A percentile compares a stretch with the other conserved stretches of the same genome.
These are phyloP conservation scores for Busseola fusca DNA, from an alignment of 2,888 invertebrate genomes.

Conservation along the genomic window DNA sequence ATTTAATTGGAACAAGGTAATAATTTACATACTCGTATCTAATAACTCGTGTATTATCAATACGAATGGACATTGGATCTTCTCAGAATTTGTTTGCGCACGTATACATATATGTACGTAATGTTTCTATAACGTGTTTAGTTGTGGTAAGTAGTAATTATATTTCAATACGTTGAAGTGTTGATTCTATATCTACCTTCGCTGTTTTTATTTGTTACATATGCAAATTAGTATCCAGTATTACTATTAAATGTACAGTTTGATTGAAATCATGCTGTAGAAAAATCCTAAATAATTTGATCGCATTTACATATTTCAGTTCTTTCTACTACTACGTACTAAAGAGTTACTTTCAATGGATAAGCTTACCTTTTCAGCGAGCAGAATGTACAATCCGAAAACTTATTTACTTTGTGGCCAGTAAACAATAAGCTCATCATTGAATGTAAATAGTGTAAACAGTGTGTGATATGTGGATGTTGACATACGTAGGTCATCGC, in stretches of 20 bases:
- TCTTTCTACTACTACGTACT: neutral
- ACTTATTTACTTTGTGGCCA: constrained; percentile 6
- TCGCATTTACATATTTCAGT: neutral
- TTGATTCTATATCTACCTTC: constrained; percentile 8
- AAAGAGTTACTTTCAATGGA: constrained; percentile 18
- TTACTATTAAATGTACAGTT: neutral
- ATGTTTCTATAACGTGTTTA: constrained; percentile 46
- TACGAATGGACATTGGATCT: constrained; percentile 66
- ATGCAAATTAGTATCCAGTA: constrained; percentile 6
- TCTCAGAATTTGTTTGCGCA: constrained; percentile 66
- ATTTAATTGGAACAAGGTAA: constrained; percentile 78
- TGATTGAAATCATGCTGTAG: neutral
- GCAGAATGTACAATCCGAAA: constrained; percentile 10
- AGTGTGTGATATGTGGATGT: constrained; percentile 56
- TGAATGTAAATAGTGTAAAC: constrained; percentile 29
- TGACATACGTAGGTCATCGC: constrained; percentile 87
- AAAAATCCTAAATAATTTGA: neutral
- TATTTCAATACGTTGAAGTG: constrained; percentile 45
- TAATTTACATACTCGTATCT: constrained; percentile 74
- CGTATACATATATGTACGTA: constrained; percentile 38
- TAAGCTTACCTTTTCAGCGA: constrained; percentile 10
- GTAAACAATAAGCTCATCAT: constrained; percentile 34
- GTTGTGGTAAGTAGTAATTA: constrained; percentile 33
- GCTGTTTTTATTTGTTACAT: constrained; percentile 23
- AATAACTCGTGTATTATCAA: constrained; percentile 68